phyloP scores from a whole-genome alignment of 2,888 invertebrate genomes.

The Xanthia togata region DNA sequence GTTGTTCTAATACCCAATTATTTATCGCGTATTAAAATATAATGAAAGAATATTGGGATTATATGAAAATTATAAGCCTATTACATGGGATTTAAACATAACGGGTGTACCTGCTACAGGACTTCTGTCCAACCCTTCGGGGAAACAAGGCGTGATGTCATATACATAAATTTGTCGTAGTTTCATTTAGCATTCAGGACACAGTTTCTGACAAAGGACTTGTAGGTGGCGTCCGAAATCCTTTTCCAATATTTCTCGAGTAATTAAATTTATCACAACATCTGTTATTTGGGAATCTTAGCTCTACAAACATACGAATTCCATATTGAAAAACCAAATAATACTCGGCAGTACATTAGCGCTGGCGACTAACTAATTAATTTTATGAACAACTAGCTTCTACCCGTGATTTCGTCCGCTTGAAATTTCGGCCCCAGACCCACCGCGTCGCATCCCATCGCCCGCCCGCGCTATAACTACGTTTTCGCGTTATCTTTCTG shows the following conservation, averaged over 20 bases:
- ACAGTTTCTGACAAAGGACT: constrained; percentile 38
- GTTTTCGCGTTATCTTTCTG: no score
- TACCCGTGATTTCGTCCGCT: no score
- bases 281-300: constrained; percentile 39
- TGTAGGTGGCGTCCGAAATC: constrained; percentile 16
- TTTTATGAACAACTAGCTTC: constrained; percentile 24
- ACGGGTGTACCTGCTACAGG: no score
- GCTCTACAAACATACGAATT: neutral
- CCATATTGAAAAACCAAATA: neutral
- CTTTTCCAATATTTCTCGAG: constrained; percentile 29
- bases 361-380: neutral
- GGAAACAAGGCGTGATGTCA: no score
- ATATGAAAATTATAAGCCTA: neutral
- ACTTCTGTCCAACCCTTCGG: no score
- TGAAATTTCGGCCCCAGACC: no score
- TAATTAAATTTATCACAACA: constrained; percentile 52
- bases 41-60: neutral
- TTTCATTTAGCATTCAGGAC: constrained; percentile 45
- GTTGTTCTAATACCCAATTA: no score
- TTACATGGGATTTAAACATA: no score
- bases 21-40: neutral
- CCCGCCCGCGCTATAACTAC: no score
- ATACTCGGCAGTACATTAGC: neutral
- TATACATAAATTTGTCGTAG: neutral
- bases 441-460: no score